Base-by-base conservation (phyloP, 1,140 invertebrate genomes). In the Intoshia linei region DNA sequence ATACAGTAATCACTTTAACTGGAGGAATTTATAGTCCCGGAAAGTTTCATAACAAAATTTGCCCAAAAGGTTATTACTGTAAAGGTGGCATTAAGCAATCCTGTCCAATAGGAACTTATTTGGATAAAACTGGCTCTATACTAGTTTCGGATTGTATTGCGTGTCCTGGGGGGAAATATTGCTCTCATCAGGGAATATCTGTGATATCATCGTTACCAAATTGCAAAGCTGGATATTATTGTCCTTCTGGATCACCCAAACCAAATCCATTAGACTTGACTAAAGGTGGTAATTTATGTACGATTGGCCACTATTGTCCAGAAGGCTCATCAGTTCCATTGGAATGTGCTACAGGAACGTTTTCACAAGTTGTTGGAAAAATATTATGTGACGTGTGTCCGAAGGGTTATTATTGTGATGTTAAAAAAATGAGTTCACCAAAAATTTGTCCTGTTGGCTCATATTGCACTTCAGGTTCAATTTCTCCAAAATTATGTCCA, bases 271-370 rank as follows among this genome's bases (percentile, higher is more conserved):
- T 10, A n/a, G 24, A 39, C 39, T 45, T 49, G n/a, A 37, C 45
- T 23, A 13, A 27, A 7, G 43, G 43, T 31, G 47, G 50, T 33
- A 50, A 50, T 19, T 50, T 50, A 2, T 54, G 52, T 34, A 46
- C 50, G 3, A 35, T 46, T 10, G 52, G 52, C 19, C 45, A 50
- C 34, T 52, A 46, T 38, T 54, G 52, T 37, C 48, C 48, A 5
- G 47, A 47, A 36, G 52, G 52, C 29, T 52, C 52, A 19, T 46
- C 50, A 4, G 48, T 46, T 36, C 52, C 52, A 13, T 43, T 52
- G 13, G 50, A 49, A 7, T 54, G 52, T 37, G 43, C 43, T 14
- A 43, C 50, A 6, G 52, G 52, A 24, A 46, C 48, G 2, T 54
- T 51, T 42, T 51, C 43, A 32, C 44, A 45, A 24, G 40, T 34